These are phyloP conservation scores for Pedetes capensis DNA, from an alignment of 2,113 vertebrate species.

Conservation along the genomic window DNA sequence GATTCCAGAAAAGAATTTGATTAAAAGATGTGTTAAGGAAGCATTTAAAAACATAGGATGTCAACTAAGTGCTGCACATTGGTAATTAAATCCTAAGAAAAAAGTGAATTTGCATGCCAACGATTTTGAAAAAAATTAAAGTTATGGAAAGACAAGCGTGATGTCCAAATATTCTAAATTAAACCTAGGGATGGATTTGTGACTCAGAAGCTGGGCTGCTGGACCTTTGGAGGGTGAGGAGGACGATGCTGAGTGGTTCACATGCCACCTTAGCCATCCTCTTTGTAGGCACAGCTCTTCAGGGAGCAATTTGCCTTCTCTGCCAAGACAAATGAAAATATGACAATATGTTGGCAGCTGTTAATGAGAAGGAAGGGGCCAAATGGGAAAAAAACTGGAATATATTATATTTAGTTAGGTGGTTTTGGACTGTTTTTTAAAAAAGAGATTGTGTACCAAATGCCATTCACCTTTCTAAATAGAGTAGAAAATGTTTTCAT, in stretches of 20 bases:
- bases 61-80: background rate
- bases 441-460: slow-evolving; percentile 36
- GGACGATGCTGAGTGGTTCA: slow-evolving; percentile 4
- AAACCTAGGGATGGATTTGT: background rate
- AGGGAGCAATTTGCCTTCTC: slow-evolving; percentile 75
- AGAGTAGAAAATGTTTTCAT: background rate
- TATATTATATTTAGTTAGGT: slow-evolving; percentile 53
- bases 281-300: slow-evolving; percentile 75
- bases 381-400: slow-evolving; percentile 64
- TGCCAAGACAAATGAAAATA: slow-evolving; percentile 74
- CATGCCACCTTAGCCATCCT: slow-evolving; percentile 52
- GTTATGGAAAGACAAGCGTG: slow-evolving; percentile 59
- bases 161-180: slow-evolving; percentile 36
- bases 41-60: background rate
- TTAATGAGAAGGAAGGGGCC: slow-evolving; percentile 72
- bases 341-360: slow-evolving; percentile 68
- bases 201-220: slow-evolving; percentile 10
- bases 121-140: slow-evolving; percentile 63
- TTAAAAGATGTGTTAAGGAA: background rate
- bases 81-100: background rate
- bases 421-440: background rate
- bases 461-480: background rate
- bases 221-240: slow-evolving; percentile 10
- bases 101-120: slow-evolving; percentile 12
- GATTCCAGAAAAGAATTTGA: slow-evolving; percentile 40